These are phyloP conservation scores for Aphelenchoides fujianensis DNA, from an alignment of 1,140 invertebrate species.

Conservation along the genomic window DNA sequence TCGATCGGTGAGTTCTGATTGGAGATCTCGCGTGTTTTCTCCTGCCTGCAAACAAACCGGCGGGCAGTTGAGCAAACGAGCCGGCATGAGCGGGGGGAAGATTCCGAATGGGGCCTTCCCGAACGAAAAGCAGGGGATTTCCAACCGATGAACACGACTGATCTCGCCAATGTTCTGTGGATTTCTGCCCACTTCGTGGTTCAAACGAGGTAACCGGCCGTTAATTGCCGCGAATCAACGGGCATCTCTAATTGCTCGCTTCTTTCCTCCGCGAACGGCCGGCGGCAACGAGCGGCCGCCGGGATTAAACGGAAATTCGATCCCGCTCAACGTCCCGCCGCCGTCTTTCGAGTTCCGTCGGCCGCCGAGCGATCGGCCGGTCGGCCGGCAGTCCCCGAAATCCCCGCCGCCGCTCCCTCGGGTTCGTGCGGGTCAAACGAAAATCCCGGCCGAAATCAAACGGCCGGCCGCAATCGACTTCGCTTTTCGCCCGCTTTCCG, in stretches of 20 bases:
- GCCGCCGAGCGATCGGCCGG: background rate
- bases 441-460: no score
- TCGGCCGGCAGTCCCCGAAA: background rate
- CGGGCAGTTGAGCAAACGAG: background rate
- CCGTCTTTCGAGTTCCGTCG: background rate
- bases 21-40: background rate
- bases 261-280: background rate
- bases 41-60: background rate
- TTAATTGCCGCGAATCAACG: no score
- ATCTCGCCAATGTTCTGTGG: background rate
- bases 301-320: slow-evolving; percentile 8
- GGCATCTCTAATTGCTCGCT: no score
- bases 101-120: background rate
- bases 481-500: no score
- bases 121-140: background rate
- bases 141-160: no score
- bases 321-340: background rate
- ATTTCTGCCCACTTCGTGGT: background rate
- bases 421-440: no score
- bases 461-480: no score
- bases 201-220: background rate
- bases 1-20: no score
- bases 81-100: background rate
- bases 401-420: background rate
- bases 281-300: background rate